These are phyloP conservation scores for Allygus modestus DNA, from an alignment of 2,888 invertebrate species.

Conservation along the genomic window DNA sequence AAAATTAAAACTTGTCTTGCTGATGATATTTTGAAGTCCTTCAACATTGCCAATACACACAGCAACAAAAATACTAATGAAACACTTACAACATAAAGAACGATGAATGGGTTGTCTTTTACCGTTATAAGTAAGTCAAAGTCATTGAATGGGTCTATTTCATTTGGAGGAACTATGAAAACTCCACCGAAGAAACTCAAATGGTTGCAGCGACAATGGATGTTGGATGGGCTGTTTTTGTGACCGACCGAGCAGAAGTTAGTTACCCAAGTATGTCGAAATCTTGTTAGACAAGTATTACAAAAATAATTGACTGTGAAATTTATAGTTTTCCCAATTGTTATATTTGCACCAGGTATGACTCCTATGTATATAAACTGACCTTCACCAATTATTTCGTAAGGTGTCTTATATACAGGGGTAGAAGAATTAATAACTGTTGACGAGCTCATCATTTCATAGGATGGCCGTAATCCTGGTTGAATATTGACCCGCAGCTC, in stretches of 20 bases:
- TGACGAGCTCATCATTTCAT: neutral
- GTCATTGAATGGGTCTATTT: neutral
- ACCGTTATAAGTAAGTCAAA: neutral
- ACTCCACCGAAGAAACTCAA: neutral
- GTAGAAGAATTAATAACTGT: neutral
- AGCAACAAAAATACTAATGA: neutral
- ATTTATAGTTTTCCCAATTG: neutral
- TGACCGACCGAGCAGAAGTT: neutral
- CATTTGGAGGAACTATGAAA: neutral
- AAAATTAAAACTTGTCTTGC: neutral
- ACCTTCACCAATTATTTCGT: neutral
- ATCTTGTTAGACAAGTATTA: neutral
- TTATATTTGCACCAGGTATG: neutral
- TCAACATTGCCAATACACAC: neutral
- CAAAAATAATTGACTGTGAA: neutral
- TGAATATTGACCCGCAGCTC: neutral
- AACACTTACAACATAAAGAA: neutral
- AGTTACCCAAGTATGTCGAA: neutral
- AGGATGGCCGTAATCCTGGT: neutral
- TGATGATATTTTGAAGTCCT: neutral
- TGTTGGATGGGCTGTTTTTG: neutral
- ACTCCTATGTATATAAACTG: conserved; percentile 10
- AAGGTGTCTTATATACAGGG: neutral
- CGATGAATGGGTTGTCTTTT: neutral
- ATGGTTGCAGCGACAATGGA: conserved; percentile 17